Percentiles rank a stretch among this genome's conserved stretches.
Conservation (phyloP, 2,113 vertebrate species). For the Candoia aspera region DNA sequence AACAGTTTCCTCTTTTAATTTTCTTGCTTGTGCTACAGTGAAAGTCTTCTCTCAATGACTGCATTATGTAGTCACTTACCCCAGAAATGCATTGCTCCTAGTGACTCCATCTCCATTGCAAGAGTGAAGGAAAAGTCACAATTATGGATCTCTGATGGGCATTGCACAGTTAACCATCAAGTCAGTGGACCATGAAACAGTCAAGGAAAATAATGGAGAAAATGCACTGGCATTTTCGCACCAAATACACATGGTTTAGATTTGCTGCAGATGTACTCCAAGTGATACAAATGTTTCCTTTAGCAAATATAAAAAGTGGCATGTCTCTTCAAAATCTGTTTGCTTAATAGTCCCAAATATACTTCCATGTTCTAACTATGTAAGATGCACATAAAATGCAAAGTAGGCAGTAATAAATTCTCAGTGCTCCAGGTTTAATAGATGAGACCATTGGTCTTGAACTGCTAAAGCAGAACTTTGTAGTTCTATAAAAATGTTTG, state of each 20-base stretch:
- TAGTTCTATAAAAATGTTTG: too few species aligned
- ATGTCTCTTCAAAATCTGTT: background rate
- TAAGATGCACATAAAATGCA: background rate
- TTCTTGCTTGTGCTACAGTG: background rate
- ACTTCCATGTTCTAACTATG: background rate
- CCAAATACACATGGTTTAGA: background rate
- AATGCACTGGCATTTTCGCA: background rate
- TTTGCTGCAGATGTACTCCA: background rate
- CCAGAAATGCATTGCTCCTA: slow-evolving; percentile 34
- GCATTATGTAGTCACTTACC: background rate
- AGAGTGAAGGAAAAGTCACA: background rate
- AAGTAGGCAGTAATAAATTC: background rate
- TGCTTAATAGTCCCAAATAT: too few species aligned
- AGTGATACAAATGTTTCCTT: background rate
- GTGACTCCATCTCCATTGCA: background rate
- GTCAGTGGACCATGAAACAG: slow-evolving; percentile 1
- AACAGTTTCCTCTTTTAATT: background rate
- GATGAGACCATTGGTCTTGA: background rate
- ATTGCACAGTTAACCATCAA: slow-evolving; percentile 43
- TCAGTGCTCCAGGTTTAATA: background rate
- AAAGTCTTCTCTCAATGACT: background rate
- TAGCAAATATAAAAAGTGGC: background rate
- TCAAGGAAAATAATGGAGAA: slow-evolving; percentile 43
- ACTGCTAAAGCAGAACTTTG: background rate
- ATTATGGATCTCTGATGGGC: slow-evolving; percentile 22